These are phyloP conservation scores for Prorops nasuta DNA, from an alignment of 1,140 invertebrate genomes.

Conservation along the genomic window DNA sequence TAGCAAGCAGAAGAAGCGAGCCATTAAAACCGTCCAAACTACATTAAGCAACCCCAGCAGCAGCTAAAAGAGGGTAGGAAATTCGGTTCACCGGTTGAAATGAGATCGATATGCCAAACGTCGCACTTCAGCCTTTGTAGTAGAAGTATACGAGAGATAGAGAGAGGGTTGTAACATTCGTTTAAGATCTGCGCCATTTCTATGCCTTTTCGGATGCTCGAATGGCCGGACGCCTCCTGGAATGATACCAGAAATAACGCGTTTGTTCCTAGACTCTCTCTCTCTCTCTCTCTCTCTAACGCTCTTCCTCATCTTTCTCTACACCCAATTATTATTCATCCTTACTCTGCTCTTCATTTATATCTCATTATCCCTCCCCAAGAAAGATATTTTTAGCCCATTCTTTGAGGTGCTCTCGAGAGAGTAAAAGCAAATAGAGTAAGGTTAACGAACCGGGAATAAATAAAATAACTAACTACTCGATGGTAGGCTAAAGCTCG, in stretches of 20 bases:
- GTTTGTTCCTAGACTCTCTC: slow-evolving; percentile 14
- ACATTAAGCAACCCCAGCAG: background rate
- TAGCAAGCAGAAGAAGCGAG: background rate
- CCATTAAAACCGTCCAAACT: background rate
- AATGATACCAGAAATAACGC: slow-evolving; percentile 13
- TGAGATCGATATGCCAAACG: background rate
- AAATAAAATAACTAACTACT: too few species aligned
- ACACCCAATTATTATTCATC: too few species aligned
- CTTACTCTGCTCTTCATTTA: too few species aligned
- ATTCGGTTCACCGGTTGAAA: background rate
- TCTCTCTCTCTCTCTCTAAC: too few species aligned
- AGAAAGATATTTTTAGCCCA: too few species aligned
- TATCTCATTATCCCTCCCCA: too few species aligned
- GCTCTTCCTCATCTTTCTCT: background rate
- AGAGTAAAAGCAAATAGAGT: too few species aligned
- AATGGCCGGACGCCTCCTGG: background rate
- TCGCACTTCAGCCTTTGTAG: background rate
- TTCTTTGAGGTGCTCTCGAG: too few species aligned
- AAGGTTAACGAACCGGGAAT: too few species aligned
- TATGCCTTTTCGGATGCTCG: slow-evolving; percentile 6
- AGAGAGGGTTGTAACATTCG: too few species aligned
- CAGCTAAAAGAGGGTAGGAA: background rate
- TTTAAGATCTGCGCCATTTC: too few species aligned
- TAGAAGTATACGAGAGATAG: background rate
- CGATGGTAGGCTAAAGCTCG: too few species aligned